Percentiles rank a stretch among this genome's conserved stretches.
These are phyloP conservation scores for Wiebesia pumilae DNA, from an alignment of 1,140 invertebrate genomes.

Conservation along the genomic window DNA sequence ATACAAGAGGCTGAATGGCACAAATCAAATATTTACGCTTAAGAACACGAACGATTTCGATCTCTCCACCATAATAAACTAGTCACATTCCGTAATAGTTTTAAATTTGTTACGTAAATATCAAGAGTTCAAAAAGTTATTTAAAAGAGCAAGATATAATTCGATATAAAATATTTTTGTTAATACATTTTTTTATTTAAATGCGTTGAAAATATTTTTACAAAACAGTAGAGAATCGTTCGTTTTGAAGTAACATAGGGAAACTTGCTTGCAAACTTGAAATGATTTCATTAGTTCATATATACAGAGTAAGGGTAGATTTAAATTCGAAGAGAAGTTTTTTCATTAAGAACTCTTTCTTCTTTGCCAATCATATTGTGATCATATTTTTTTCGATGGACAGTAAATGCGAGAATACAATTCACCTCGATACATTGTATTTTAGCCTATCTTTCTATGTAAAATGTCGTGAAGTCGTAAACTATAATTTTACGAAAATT, in stretches of 20 bases:
- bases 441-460: constrained; percentile 28
- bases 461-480: constrained; percentile 21
- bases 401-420: constrained; percentile 29
- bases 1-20: constrained; percentile 11
- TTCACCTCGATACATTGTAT: constrained; percentile 12
- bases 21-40: constrained; percentile 47
- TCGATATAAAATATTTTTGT: constrained; percentile 34
- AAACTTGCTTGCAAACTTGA: constrained; percentile 31
- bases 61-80: constrained; percentile 37
- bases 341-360: constrained; percentile 27
- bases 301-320: constrained; percentile 18
- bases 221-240: not conserved
- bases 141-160: constrained; percentile 29
- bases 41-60: constrained; percentile 37
- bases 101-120: constrained; percentile 30
- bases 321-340: constrained; percentile 32
- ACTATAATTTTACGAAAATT: constrained; percentile 3
- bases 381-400: constrained; percentile 38
- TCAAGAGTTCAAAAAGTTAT: constrained; percentile 7
- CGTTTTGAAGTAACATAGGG: constrained; percentile 6
- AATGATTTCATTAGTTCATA: constrained; percentile 12
- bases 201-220: not conserved
- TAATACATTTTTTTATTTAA: constrained; percentile 22
- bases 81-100: constrained; percentile 44
- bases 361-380: constrained; percentile 43